phyloP scores from a whole-genome alignment of 1,140 invertebrate species.

The Drosophila kohkoa region DNA sequence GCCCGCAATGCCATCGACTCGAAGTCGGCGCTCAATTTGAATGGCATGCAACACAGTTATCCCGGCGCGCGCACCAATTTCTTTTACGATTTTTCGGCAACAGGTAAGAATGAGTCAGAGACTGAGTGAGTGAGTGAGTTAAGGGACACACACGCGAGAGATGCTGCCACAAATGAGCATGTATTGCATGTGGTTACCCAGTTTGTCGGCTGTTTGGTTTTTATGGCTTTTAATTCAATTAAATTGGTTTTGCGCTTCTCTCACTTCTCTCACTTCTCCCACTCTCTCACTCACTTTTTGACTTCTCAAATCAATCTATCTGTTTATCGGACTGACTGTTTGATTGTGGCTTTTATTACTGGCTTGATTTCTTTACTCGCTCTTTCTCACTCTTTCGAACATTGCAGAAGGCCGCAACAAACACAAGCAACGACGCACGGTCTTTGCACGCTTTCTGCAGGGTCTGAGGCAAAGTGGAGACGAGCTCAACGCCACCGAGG shows the following conservation, averaged over 20 bases:
- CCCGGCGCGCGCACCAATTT: conserved; percentile 80
- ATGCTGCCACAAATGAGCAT: conserved; percentile 10
- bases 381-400: background rate
- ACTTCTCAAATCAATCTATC: conserved; percentile 40
- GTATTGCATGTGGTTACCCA: conserved; percentile 34
- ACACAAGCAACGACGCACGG: conserved; percentile 78
- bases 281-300: conserved; percentile 18
- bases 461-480: conserved; percentile 77
- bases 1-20: conserved; percentile 83
- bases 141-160: background rate
- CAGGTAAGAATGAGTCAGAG: conserved; percentile 61
- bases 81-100: conserved; percentile 85
- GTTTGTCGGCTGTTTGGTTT: conserved; percentile 69
- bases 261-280: conserved; percentile 28
- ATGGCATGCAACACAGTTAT: conserved; percentile 84
- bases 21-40: conserved; percentile 82
- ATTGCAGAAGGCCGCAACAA: conserved; percentile 79
- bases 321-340: conserved; percentile 54
- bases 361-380: conserved; percentile 45
- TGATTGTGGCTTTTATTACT: conserved; percentile 60
- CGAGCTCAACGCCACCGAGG: conserved; percentile 78
- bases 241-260: conserved; percentile 59
- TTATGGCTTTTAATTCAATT: conserved; percentile 83
- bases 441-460: conserved; percentile 79
- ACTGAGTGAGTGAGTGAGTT: background rate